Evolutionary conservation across 2,113 vertebrate species (phyloP).

Genomic region (Mesitornis unicolor): DNA sequence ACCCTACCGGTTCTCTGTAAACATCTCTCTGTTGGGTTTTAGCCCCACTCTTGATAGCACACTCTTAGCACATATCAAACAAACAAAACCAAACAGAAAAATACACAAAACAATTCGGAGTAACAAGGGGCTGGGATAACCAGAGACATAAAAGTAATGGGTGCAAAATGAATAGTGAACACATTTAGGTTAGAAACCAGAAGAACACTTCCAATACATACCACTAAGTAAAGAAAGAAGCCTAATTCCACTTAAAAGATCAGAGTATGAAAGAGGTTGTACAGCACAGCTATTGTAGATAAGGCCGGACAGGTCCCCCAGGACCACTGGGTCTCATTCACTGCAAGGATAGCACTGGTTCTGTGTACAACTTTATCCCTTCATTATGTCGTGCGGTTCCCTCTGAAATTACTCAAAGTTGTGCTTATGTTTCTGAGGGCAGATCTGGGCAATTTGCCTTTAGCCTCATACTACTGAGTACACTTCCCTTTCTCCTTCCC

Average conservation of each 20-base stretch:
- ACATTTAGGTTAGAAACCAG: not conserved
- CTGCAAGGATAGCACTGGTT: not conserved
- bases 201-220: not conserved
- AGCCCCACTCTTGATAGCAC: not conserved
- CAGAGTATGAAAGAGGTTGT: not conserved
- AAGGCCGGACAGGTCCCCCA: not conserved
- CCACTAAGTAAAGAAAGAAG: not conserved
- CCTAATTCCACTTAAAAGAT: not conserved
- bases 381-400: not conserved
- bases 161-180: not conserved
- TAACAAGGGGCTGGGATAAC: not conserved
- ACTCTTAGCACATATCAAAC: not conserved
- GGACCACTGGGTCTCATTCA: not conserved
- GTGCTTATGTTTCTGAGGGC: slow-evolving; percentile 21
- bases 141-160: not conserved
- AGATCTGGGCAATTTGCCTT: slow-evolving; percentile 39
- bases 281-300: not conserved
- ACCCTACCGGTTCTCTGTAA: not conserved
- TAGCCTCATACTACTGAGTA: slow-evolving; percentile 5
- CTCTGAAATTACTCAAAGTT: not conserved
- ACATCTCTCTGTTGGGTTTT: not conserved
- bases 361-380: not conserved
- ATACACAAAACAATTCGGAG: not conserved
- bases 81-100: not conserved
- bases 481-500: not conserved